Percentiles rank a stretch among this genome's conserved stretches.
phyloP scores from a whole-genome alignment of 1,140 invertebrate species.

The Brachionus koreanus region DNA sequence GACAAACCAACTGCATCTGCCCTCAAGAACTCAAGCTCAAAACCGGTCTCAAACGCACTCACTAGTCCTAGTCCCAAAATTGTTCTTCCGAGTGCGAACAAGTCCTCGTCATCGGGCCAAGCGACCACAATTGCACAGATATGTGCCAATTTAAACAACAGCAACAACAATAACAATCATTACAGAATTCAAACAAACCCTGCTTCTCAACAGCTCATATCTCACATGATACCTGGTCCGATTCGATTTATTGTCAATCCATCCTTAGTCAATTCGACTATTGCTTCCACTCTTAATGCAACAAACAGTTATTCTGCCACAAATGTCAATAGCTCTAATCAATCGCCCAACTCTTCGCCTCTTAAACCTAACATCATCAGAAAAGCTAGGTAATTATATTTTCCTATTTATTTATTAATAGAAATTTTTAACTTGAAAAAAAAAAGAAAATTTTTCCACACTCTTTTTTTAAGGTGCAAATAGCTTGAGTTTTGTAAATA shows the following conservation, averaged over 20 bases:
- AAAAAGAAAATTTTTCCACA: neutral
- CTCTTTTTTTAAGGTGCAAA: too few species aligned
- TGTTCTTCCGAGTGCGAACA: neutral
- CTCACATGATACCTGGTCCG: neutral
- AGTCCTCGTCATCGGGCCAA: neutral
- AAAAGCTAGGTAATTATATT: constrained; percentile 12
- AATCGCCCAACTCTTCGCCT: constrained; percentile 30
- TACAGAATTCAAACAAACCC: neutral
- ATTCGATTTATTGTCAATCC: neutral
- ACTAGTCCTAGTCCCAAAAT: neutral
- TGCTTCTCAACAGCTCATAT: constrained; percentile 8
- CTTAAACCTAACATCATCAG: constrained; percentile 34
- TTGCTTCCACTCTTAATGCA: neutral
- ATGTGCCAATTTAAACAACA: neutral
- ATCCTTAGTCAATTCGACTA: constrained; percentile 5
- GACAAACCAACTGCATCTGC: neutral
- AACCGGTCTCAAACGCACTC: neutral
- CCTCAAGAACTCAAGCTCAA: neutral
- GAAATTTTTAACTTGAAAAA: neutral
- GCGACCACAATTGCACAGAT: constrained; percentile 32
- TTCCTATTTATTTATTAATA: neutral
- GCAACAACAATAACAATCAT: neutral
- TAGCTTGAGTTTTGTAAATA: too few species aligned
- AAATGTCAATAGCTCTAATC: neutral
- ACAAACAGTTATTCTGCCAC: neutral